Conservation (phyloP, 2,888 invertebrate genomes). For the Ceriagrion tenellum region DNA sequence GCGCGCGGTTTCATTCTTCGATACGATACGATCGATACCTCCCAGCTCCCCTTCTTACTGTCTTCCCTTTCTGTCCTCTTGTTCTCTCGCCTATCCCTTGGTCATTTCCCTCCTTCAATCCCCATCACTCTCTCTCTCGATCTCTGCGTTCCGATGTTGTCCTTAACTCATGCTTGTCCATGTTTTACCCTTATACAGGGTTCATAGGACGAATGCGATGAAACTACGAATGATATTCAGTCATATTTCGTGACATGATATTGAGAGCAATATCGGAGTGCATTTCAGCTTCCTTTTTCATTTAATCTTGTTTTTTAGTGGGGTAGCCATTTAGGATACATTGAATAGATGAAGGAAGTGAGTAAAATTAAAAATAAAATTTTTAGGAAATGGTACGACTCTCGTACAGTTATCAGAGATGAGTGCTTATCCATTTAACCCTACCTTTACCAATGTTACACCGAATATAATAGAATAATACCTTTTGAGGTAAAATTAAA, state of each 20-base stretch:
- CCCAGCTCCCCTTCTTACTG: not conserved
- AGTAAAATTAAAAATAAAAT: too few relatives aligned
- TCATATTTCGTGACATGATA: not conserved
- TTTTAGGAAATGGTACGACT: too few relatives aligned
- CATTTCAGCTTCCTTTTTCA: too few relatives aligned
- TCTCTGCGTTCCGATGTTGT: not conserved
- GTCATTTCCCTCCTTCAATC: not conserved
- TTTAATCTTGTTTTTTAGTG: too few relatives aligned
- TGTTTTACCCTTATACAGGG: not conserved
- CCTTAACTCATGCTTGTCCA: not conserved
- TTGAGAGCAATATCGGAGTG: too few relatives aligned
- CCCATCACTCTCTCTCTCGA: not conserved
- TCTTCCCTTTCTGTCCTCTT: not conserved
- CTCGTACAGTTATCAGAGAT: too few relatives aligned
- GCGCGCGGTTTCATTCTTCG: constrained; percentile 2
- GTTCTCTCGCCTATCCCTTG: not conserved
- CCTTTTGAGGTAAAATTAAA: too few relatives aligned
- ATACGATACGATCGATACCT: not conserved
- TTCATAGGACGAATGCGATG: not conserved
- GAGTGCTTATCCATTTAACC: too few relatives aligned
- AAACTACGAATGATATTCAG: not conserved
- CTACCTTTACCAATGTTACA: too few relatives aligned
- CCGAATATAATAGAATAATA: too few relatives aligned
- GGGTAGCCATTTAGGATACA: too few relatives aligned
- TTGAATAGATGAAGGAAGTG: too few relatives aligned